Conservation (phyloP, 2,113 vertebrate genomes). For the Corynorhinus townsendii region DNA sequence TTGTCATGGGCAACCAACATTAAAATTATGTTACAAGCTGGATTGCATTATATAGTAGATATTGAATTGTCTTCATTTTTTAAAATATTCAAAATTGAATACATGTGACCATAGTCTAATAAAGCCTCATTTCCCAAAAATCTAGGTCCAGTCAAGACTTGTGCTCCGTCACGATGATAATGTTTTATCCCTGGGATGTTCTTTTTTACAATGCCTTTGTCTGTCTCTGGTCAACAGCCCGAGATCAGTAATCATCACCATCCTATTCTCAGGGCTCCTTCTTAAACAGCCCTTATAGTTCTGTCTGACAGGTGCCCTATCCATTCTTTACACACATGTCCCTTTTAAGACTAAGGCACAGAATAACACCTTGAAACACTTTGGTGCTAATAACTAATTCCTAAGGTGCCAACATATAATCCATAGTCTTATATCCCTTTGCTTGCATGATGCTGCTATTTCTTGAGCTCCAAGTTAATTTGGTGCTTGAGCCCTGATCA, state of each 20-base stretch:
- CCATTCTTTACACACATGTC: not conserved
- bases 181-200: not conserved
- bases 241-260: not conserved
- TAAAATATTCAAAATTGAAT: not conserved
- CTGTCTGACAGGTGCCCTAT: not conserved
- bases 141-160: not conserved
- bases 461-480: not conserved
- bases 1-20: not conserved
- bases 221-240: not conserved
- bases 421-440: not conserved
- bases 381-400: not conserved
- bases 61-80: not conserved
- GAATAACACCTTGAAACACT: not conserved
- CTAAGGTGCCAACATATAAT: not conserved
- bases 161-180: not conserved
- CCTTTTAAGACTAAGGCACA: not conserved
- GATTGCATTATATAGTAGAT: not conserved
- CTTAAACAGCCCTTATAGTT: not conserved
- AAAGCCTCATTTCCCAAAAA: not conserved
- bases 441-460: not conserved
- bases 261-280: not conserved
- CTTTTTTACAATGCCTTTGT: not conserved
- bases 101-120: not conserved
- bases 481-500: not conserved
- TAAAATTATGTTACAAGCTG: not conserved